phyloP scores from a whole-genome alignment of 2,797 vertebrate species.

The Ptychadena robeensis region DNA sequence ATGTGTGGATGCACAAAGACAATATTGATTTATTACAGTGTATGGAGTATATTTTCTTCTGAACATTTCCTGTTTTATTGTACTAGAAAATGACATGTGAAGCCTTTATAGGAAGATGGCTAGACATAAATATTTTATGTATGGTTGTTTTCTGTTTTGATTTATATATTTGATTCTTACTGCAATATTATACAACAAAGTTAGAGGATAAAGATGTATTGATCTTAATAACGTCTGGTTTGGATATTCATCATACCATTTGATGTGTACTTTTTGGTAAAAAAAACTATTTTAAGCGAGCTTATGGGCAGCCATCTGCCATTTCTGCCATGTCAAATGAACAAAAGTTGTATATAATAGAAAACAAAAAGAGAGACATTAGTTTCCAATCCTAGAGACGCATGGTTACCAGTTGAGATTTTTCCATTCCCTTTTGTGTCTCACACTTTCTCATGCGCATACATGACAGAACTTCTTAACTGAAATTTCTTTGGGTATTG shows the following conservation, averaged over 20 bases:
- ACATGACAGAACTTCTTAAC: not conserved
- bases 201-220: not conserved
- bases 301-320: not conserved
- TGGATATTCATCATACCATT: no score
- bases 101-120: not conserved
- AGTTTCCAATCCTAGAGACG: not conserved
- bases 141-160: not conserved
- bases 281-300: no score
- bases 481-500: not conserved
- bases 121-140: not conserved
- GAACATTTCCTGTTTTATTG: not conserved
- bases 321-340: not conserved
- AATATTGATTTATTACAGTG: not conserved
- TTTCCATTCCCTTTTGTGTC: not conserved
- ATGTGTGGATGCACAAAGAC: not conserved
- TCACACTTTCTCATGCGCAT: not conserved
- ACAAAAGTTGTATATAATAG: not conserved
- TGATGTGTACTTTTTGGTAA: no score
- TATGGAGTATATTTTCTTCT: not conserved
- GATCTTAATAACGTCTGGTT: not conserved
- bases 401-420: not conserved
- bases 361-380: not conserved
- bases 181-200: not conserved
- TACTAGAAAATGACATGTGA: not conserved
- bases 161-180: not conserved